These are phyloP conservation scores for Hippocampus comes DNA, from an alignment of 2,113 vertebrate genomes.

Conservation along the genomic window DNA sequence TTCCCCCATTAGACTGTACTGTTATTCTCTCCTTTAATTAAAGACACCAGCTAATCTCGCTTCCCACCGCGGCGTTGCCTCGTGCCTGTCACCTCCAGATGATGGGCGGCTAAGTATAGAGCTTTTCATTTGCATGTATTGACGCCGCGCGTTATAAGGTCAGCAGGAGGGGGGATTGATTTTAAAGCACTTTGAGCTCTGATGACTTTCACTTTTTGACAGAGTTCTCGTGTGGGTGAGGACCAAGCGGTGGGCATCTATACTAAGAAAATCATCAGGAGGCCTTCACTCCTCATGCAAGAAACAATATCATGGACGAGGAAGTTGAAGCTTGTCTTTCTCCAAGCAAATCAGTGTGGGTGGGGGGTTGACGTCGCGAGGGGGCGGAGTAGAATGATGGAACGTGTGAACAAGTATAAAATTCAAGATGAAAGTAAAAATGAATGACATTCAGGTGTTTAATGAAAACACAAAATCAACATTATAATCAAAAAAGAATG, in stretches of 20 bases:
- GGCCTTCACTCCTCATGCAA: background rate
- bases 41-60: conserved; percentile 53
- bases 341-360: too few species aligned
- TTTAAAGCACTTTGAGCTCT: conserved; percentile 36
- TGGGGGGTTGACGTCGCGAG: too few species aligned
- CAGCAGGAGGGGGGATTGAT: conserved; percentile 10
- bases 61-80: conserved; percentile 25
- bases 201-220: conserved; percentile 11
- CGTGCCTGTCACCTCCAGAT: conserved; percentile 43
- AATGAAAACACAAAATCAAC: too few species aligned
- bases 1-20: conserved; percentile 48
- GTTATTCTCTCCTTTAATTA: conserved; percentile 59
- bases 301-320: background rate
- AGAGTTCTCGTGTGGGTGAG: background rate
- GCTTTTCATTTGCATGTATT: conserved; percentile 50
- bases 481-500: too few species aligned
- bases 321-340: background rate
- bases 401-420: too few species aligned
- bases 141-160: conserved; percentile 29
- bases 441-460: too few species aligned
- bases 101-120: conserved; percentile 40
- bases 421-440: too few species aligned
- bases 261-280: background rate
- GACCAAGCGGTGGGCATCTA: background rate
- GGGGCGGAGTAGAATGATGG: too few species aligned